Base-by-base conservation (phyloP, 2,113 vertebrate genomes). In the Circaetus cinerascens region DNA sequence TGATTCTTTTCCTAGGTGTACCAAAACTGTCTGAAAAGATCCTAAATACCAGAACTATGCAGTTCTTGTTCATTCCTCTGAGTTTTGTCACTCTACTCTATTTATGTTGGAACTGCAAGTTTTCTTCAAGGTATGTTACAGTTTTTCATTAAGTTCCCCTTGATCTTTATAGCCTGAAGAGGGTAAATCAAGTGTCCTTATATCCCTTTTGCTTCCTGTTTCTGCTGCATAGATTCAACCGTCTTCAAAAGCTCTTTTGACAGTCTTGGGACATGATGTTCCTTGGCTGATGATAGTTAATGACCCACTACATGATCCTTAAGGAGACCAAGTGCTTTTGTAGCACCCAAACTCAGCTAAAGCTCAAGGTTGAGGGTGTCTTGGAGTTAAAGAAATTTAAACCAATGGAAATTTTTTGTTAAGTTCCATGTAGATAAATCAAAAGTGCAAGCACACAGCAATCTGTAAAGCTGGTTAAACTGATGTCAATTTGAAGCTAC, bases 61-160 rank as follows among this genome's bases (percentile, higher is more conserved):
- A 88, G 21, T 81, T 94, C 40, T 55, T 96, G 50, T 66, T 97
- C 15, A 86, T 94, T 82, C 78, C 92, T 45, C 50, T 98, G 55
- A 90, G 72, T 93, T 93, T 97, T 46, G 93, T 80, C 27, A 74
- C 38, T 36, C 51, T 98, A 15, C 15, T 98, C 15, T 95, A 95
- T 59, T 59, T 98, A 48, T 79, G 96, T 75, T 95, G 97, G 93
- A 94, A 74, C 71, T 88, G 55, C 59, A 96, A 66, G 40, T 41
- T 94, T 82, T 80, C 87, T 51, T 82, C 91, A 72, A 98, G 97
- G 98, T 98, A 96, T 10, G 26, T 40, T 78, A 56, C 0, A 10
- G 10, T n/a, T 67, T 63, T 86, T 74, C 32, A 46, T 21, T 38
- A 81, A 71, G 25, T 41, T 79, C 2, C 41, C 10, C n/a, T 71